Conservation (phyloP, 2,797 vertebrate species). For the Eutrigla gurnardus region DNA sequence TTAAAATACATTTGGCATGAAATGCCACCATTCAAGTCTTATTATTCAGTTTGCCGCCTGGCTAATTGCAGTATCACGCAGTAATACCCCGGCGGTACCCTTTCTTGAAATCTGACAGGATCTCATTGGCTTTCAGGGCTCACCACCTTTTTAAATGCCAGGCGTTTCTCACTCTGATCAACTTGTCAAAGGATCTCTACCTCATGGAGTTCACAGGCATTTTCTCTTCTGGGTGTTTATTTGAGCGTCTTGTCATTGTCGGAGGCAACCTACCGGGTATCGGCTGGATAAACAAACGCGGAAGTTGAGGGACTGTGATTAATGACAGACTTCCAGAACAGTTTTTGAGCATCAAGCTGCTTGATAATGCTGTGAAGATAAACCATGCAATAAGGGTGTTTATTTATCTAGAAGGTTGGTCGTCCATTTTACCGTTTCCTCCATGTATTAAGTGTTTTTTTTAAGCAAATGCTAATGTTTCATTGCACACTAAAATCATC, state of each 20-base stretch:
- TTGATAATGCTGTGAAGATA: conserved; percentile 5
- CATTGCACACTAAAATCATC: neutral
- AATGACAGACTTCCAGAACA: conserved; percentile 8
- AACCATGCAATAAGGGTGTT: neutral
- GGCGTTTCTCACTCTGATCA: conserved; percentile 15
- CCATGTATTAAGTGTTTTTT: neutral
- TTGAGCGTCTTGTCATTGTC: conserved; percentile 24
- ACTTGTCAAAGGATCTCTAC: neutral
- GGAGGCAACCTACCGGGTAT: conserved; percentile 20
- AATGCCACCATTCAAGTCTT: neutral
- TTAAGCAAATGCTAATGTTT: neutral
- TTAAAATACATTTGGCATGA: neutral
- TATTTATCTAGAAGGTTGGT: too few species aligned
- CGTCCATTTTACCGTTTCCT: neutral
- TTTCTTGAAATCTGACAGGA: neutral
- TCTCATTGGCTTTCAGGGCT: neutral
- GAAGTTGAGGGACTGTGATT: conserved; percentile 6
- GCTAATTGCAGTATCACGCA: conserved; percentile 17
- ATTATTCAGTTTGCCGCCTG: neutral
- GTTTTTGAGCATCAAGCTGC: conserved; percentile 11
- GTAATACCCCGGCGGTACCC: neutral
- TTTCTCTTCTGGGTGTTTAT: conserved; percentile 5
- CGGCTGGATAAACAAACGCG: conserved; percentile 16
- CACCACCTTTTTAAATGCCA: neutral
- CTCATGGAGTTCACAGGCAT: neutral